Percentiles rank a stretch among this genome's conserved stretches.
Conservation (phyloP, 2,797 vertebrate species). For the Lindbergichthys nudifrons region DNA sequence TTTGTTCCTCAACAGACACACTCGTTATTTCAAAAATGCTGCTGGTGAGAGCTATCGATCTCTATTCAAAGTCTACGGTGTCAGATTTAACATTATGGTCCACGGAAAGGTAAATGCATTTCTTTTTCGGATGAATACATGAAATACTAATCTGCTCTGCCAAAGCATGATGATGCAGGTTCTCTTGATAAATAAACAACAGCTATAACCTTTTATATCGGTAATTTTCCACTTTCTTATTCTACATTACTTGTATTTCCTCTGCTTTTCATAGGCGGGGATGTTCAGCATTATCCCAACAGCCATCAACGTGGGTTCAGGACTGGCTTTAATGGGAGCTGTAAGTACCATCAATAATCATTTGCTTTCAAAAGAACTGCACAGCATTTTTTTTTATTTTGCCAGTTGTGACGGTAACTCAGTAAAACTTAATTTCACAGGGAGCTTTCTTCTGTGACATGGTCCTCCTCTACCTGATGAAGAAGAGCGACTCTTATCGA, state of each 20-base stretch:
- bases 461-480: slow-evolving; percentile 90
- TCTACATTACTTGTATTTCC: too few relatives aligned
- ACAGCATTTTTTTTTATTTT: neutral
- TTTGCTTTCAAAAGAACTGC: neutral
- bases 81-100: slow-evolving; percentile 91
- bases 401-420: neutral
- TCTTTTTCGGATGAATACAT: neutral
- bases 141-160: neutral
- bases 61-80: slow-evolving; percentile 90
- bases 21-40: slow-evolving; percentile 86
- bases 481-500: slow-evolving; percentile 88
- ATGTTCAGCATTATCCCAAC: slow-evolving; percentile 93
- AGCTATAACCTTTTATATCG: too few relatives aligned
- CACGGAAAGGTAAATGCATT: slow-evolving; percentile 87
- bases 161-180: too few relatives aligned
- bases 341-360: slow-evolving; percentile 82
- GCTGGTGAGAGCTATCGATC: slow-evolving; percentile 84
- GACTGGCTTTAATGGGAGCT: slow-evolving; percentile 90
- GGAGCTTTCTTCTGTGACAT: slow-evolving; percentile 92
- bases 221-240: too few relatives aligned
- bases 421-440: slow-evolving; percentile 71
- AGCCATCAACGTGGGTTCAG: slow-evolving; percentile 90
- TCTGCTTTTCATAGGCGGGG: slow-evolving; percentile 84
- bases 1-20: slow-evolving; percentile 80
- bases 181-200: too few relatives aligned